These are phyloP conservation scores for Clitarchus hookeri DNA, from an alignment of 2,888 invertebrate species.

Conservation along the genomic window DNA sequence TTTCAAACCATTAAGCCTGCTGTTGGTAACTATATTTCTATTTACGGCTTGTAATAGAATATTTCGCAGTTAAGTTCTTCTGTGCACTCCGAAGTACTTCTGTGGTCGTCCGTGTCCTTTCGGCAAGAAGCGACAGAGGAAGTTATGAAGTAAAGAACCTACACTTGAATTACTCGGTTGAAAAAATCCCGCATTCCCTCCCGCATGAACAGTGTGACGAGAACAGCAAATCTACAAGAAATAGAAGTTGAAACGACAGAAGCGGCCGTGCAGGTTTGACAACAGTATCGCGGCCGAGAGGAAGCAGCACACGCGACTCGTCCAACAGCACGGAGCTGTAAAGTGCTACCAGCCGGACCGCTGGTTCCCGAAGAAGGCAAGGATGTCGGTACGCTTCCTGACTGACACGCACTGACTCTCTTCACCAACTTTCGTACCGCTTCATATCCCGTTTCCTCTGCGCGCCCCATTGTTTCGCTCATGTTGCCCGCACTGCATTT, in stretches of 20 bases:
- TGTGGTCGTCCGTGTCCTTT: too few relatives aligned
- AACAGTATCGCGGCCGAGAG: background rate
- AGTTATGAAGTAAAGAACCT: too few relatives aligned
- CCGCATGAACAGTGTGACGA: too few relatives aligned
- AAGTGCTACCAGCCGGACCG: background rate
- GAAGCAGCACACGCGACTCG: background rate
- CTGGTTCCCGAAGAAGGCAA: background rate
- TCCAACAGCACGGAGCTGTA: background rate
- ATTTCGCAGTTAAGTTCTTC: too few relatives aligned
- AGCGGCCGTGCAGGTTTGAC: too few relatives aligned
- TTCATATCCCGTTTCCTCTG: background rate
- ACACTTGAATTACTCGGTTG: too few relatives aligned
- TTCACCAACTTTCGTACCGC: slow-evolving; percentile 7
- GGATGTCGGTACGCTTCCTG: slow-evolving; percentile 10
- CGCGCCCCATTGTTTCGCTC: background rate
- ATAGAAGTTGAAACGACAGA: too few relatives aligned
- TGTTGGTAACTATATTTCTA: background rate
- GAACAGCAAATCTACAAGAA: too few relatives aligned
- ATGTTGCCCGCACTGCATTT: background rate
- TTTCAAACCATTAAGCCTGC: background rate
- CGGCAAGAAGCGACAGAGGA: too few relatives aligned
- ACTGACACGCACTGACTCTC: slow-evolving; percentile 14
- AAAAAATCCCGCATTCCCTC: too few relatives aligned
- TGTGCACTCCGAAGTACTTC: too few relatives aligned
- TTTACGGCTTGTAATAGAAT: too few relatives aligned